A percentile compares a stretch with the other conserved stretches of the same genome.
Conservation (phyloP, 2,888 invertebrate genomes). For the Sphaerophoria taeniata region DNA sequence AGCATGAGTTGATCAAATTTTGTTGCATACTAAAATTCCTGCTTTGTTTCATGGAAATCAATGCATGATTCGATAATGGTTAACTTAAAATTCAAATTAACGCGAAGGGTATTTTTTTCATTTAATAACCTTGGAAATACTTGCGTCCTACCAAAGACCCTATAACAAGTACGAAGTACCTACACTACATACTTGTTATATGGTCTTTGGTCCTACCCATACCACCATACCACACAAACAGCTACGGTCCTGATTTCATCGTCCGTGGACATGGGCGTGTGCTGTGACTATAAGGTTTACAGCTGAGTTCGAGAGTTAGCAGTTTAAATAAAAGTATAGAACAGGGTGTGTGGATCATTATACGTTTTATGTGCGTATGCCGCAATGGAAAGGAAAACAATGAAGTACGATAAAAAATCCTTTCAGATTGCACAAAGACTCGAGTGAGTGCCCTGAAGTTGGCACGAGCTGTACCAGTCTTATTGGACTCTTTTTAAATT, state of each 20-base stretch:
- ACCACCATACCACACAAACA: too few species aligned
- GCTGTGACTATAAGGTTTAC: conserved; percentile 6
- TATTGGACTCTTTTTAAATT: conserved; percentile 5
- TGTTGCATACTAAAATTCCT: too few species aligned
- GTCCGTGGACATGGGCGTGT: conserved; percentile 22
- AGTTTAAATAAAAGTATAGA: conserved; percentile 4
- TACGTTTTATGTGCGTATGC: conserved; percentile 22
- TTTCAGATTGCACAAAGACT: background rate
- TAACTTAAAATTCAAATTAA: too few species aligned
- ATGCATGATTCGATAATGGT: too few species aligned
- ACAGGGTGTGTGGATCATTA: conserved; percentile 15
- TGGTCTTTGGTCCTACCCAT: too few species aligned
- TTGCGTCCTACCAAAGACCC: too few species aligned
- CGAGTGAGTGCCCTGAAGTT: background rate
- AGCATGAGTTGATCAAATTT: too few species aligned
- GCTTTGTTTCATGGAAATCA: too few species aligned
- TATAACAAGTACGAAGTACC: too few species aligned
- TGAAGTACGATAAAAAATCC: background rate
- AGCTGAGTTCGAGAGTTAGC: conserved; percentile 20
- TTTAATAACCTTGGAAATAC: too few species aligned
- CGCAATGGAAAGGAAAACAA: background rate
- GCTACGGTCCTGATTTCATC: background rate
- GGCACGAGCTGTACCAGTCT: background rate
- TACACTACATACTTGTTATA: too few species aligned
- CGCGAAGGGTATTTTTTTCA: too few species aligned